These are phyloP conservation scores for Tetraneura akinire DNA, from an alignment of 1,140 invertebrate genomes.

Conservation along the genomic window DNA sequence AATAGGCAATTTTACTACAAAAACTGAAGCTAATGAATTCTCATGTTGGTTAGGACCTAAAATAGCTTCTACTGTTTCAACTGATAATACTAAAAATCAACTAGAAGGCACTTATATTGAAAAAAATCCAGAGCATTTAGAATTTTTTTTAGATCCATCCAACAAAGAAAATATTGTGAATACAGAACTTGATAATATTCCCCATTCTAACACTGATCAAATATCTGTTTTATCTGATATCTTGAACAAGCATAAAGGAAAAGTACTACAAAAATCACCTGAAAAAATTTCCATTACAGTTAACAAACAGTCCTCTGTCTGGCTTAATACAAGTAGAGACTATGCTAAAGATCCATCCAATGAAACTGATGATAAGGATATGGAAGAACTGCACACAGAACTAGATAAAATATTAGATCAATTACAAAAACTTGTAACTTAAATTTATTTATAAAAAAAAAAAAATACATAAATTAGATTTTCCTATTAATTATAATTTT, in stretches of 20 bases:
- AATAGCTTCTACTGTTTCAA: not conserved
- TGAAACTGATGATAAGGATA: conserved; percentile 53
- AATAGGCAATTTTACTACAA: not conserved
- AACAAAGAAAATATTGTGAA: conserved; percentile 8
- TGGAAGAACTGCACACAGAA: conserved; percentile 63
- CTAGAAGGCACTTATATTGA: conserved; percentile 24
- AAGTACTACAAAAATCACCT: not conserved
- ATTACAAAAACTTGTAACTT: conserved; percentile 65
- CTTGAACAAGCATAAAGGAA: not conserved
- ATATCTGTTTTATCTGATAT: not conserved
- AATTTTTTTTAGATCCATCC: not conserved
- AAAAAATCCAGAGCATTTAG: not conserved
- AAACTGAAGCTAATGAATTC: conserved; percentile 1
- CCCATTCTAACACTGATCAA: not conserved
- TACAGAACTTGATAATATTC: not conserved
- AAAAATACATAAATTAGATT: not conserved
- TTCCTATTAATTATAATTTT: conserved; percentile 55
- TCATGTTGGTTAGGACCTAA: conserved; percentile 22
- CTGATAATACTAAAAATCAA: not conserved
- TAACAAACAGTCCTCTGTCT: conserved; percentile 16
- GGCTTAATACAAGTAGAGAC: conserved; percentile 35
- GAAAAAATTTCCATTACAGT: conserved; percentile 28
- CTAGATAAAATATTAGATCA: conserved; percentile 65
- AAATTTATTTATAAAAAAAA: conserved; percentile 51
- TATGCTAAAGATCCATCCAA: not conserved